Percentiles rank a stretch among this genome's conserved stretches.
These are phyloP conservation scores for Nematopogon swammerdamellus DNA, from an alignment of 2,888 invertebrate genomes.

Conservation along the genomic window DNA sequence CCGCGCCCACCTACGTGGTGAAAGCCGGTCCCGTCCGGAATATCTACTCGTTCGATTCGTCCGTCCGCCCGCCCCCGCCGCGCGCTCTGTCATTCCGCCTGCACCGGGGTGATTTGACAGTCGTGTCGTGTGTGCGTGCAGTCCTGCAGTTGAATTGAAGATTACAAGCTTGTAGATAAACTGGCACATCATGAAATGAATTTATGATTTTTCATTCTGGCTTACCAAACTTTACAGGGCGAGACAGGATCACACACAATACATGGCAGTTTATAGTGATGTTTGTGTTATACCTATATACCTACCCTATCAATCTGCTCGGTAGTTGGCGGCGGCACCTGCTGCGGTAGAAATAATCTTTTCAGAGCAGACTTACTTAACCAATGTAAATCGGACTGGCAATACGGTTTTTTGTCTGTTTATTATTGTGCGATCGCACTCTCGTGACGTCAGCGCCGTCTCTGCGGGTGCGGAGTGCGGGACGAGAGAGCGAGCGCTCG, in stretches of 20 bases:
- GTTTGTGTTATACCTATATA: no score
- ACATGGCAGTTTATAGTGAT: no score
- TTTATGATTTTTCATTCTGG: no score
- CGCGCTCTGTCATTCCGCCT: background rate
- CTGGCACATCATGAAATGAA: no score
- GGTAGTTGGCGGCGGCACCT: no score
- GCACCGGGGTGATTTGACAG: background rate
- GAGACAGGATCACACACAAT: no score
- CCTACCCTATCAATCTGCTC: background rate
- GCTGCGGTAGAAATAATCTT: no score
- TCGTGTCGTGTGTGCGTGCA: background rate
- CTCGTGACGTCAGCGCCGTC: background rate
- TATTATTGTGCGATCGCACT: background rate
- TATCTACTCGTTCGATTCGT: background rate
- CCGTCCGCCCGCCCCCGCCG: background rate
- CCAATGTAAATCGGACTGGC: no score
- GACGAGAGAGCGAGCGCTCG: constrained; percentile 20
- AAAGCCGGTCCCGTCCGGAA: constrained; percentile 33
- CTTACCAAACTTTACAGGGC: no score
- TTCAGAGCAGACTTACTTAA: no score
- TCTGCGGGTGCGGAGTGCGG: constrained; percentile 25
- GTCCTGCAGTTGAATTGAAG: no score
- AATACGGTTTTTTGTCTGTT: background rate
- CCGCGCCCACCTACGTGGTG: constrained; percentile 21
- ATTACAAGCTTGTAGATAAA: no score